These are phyloP conservation scores for Dendronephthya gigantea DNA, from an alignment of 64 coral and sea anemone species.

Conservation along the genomic window DNA sequence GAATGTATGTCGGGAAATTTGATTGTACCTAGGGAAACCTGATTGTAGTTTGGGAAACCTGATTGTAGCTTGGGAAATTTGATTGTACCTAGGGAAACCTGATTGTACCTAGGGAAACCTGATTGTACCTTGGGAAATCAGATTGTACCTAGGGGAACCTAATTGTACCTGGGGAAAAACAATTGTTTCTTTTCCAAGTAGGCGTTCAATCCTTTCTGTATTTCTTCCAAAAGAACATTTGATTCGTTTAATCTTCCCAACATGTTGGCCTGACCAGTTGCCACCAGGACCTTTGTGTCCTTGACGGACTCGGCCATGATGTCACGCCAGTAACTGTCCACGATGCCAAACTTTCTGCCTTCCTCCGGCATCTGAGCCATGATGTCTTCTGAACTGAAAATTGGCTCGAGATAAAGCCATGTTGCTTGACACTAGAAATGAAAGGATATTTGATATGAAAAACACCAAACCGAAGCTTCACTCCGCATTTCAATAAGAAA, in stretches of 20 bases:
- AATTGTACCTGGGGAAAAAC: slow-evolving; percentile 87
- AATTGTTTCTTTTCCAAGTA: slow-evolving; percentile 97
- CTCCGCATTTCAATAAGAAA: no score
- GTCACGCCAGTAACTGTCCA: slow-evolving; percentile 98
- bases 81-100: no score
- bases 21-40: no score
- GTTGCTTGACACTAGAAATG: slow-evolving; percentile 78
- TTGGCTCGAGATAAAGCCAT: slow-evolving; percentile 82
- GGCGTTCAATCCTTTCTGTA: slow-evolving; percentile 98
- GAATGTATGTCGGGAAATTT: no score
- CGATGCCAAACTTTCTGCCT: slow-evolving; percentile 95
- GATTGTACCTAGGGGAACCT: no score
- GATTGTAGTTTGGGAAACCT: no score
- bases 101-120: no score
- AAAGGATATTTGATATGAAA: not conserved
- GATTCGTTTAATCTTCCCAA: slow-evolving; percentile 78
- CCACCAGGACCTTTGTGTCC: slow-evolving; percentile 74
- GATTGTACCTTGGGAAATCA: no score
- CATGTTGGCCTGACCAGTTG: slow-evolving; percentile 91
- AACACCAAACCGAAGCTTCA: no score
- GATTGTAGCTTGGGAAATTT: no score
- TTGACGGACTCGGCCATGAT: slow-evolving; percentile 75
- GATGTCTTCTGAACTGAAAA: slow-evolving; percentile 95
- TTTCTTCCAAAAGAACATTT: slow-evolving; percentile 92
- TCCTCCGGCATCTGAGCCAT: slow-evolving; percentile 99